Evolutionary conservation across 2,888 invertebrate genomes (phyloP).

Genomic region (Caenorhabditis sp.): DNA sequence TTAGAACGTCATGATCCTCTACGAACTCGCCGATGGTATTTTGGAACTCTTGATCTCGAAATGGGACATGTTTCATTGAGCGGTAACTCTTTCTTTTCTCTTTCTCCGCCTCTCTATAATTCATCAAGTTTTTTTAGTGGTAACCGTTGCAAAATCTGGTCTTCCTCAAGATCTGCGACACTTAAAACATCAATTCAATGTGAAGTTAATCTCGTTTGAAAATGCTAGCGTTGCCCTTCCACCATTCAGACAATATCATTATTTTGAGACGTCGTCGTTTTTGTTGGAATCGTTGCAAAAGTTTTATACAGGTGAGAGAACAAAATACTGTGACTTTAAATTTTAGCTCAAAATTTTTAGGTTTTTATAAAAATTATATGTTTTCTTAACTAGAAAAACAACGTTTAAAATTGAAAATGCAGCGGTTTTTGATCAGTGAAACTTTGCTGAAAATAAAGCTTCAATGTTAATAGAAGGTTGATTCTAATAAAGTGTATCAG

Average conservation of each 20-base stretch:
- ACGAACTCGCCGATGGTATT: conserved; percentile 81
- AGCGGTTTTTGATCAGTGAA: no score
- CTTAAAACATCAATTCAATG: conserved; percentile 85
- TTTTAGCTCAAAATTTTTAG: no score
- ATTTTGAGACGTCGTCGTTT: conserved; percentile 88
- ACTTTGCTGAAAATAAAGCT: no score
- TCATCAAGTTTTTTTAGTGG: conserved; percentile 79
- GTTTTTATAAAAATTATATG: no score
- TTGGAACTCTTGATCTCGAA: conserved; percentile 82
- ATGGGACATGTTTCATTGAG: conserved; percentile 86
- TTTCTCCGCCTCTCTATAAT: neutral
- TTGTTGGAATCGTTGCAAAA: conserved; percentile 83
- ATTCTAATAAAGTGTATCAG: no score
- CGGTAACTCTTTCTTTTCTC: conserved; percentile 71
- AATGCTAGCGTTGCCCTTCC: conserved; percentile 88
- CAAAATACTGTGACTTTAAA: no score
- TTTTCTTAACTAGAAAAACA: no score
- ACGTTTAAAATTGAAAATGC: no score
- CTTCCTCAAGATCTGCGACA: conserved; percentile 80
- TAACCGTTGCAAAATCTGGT: conserved; percentile 81
- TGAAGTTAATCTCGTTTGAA: conserved; percentile 92
- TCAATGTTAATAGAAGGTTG: no score
- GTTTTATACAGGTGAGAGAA: conserved; percentile 79
- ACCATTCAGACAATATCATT: conserved; percentile 84
- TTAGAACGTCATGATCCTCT: conserved; percentile 57